These are phyloP conservation scores for Holacanthus passer DNA, from an alignment of 2,113 vertebrate genomes.

Conservation along the genomic window DNA sequence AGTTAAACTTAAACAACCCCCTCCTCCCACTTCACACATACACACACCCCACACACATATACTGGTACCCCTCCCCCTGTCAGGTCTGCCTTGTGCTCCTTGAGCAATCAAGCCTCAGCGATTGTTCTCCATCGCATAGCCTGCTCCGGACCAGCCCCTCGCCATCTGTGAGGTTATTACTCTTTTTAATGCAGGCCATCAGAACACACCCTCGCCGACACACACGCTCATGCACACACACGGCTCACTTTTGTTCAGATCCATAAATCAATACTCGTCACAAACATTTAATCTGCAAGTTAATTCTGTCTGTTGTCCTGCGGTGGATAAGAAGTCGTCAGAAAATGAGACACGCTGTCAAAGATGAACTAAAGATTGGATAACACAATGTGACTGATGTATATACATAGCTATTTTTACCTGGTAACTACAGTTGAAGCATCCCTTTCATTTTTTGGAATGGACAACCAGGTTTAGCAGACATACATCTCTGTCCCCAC, in stretches of 20 bases:
- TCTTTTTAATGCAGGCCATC: constrained; percentile 77
- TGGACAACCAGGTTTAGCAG: background rate
- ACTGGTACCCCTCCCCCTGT: constrained; percentile 77
- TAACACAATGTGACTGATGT: constrained; percentile 22
- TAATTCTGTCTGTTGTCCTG: constrained; percentile 57
- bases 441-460: background rate
- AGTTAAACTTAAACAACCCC: constrained; percentile 85
- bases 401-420: background rate
- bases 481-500: constrained; percentile 5
- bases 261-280: constrained; percentile 81
- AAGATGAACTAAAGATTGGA: constrained; percentile 19
- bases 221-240: constrained; percentile 53
- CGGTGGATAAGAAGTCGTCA: constrained; percentile 44
- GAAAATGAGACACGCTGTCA: constrained; percentile 40
- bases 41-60: constrained; percentile 42
- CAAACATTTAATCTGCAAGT: constrained; percentile 78
- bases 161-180: constrained; percentile 85
- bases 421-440: background rate
- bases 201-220: constrained; percentile 59
- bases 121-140: constrained; percentile 83
- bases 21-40: constrained; percentile 52
- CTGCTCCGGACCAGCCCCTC: constrained; percentile 78
- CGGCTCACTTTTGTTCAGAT: constrained; percentile 61
- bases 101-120: constrained; percentile 84
- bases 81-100: constrained; percentile 81